These are phyloP conservation scores for Caenorhabditis sp. DNA, from an alignment of 2,888 invertebrate genomes.

Conservation along the genomic window DNA sequence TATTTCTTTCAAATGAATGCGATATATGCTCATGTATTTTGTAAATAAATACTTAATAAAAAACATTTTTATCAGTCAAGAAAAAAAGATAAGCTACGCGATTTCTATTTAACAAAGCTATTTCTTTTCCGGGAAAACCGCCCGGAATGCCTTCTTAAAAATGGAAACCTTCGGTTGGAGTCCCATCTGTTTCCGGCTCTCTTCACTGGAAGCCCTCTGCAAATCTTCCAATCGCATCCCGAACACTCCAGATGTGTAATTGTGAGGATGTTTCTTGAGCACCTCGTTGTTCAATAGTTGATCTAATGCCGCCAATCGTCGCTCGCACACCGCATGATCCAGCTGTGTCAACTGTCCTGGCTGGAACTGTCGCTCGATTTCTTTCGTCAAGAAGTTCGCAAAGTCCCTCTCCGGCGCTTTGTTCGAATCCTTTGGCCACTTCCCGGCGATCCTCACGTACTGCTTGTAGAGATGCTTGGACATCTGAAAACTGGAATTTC, in stretches of 20 bases:
- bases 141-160: slow-evolving; percentile 52
- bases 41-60: too few species aligned
- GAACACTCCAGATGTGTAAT: slow-evolving; percentile 76
- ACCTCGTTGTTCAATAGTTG: slow-evolving; percentile 74
- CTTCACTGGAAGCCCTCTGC: slow-evolving; percentile 65
- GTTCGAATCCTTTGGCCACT: slow-evolving; percentile 77
- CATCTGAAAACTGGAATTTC: too few species aligned
- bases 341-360: slow-evolving; percentile 13
- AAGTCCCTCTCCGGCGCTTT: slow-evolving; percentile 72
- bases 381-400: slow-evolving; percentile 57
- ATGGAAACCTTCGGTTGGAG: slow-evolving; percentile 58
- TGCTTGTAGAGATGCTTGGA: slow-evolving; percentile 76
- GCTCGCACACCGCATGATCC: slow-evolving; percentile 57
- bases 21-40: too few species aligned
- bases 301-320: slow-evolving; percentile 71
- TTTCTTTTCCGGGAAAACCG: slow-evolving; percentile 57
- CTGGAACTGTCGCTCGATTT: slow-evolving; percentile 70
- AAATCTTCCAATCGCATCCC: slow-evolving; percentile 73
- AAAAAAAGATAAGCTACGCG: too few species aligned
- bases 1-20: too few species aligned
- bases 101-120: not conserved
- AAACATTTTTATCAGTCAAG: too few species aligned
- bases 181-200: slow-evolving; percentile 68
- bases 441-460: slow-evolving; percentile 72
- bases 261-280: slow-evolving; percentile 70